phyloP scores from a whole-genome alignment of 2,888 invertebrate genomes.

The Ommatoiulus sabulosus region DNA sequence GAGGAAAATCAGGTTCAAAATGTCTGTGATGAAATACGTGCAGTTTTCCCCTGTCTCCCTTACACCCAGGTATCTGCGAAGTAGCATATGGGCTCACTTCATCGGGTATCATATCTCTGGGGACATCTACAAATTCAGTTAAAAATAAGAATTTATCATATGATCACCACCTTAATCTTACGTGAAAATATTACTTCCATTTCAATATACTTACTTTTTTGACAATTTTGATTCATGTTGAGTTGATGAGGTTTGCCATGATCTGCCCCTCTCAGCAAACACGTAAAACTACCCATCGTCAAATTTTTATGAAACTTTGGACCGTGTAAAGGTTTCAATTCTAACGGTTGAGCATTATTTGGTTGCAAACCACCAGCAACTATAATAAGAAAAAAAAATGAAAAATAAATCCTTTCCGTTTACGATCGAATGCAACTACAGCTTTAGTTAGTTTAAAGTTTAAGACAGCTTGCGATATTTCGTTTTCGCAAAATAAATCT shows the following conservation, averaged over 20 bases:
- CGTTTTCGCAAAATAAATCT: too few relatives aligned
- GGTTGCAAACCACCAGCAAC: conserved; percentile 47
- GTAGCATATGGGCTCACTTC: conserved; percentile 58
- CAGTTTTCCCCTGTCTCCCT: conserved; percentile 51
- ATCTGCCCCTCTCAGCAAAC: conserved; percentile 55
- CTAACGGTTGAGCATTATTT: conserved; percentile 53
- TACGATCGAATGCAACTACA: neutral
- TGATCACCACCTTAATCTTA: neutral
- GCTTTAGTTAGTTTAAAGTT: neutral
- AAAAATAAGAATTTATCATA: neutral
- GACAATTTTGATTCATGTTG: conserved; percentile 53
- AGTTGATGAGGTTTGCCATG: conserved; percentile 51
- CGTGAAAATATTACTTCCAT: neutral
- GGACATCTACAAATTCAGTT: neutral
- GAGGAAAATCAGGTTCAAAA: conserved; percentile 53
- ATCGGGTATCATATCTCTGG: conserved; percentile 48
- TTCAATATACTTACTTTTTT: conserved; percentile 38
- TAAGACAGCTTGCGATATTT: too few relatives aligned
- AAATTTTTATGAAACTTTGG: conserved; percentile 55
- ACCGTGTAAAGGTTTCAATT: conserved; percentile 56
- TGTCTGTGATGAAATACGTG: conserved; percentile 53
- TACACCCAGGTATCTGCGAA: conserved; percentile 56
- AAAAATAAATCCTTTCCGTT: too few relatives aligned
- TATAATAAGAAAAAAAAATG: neutral
- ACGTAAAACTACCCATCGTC: conserved; percentile 58